A percentile compares a stretch with the other conserved stretches of the same genome.
Evolutionary conservation across 2,888 invertebrate species (phyloP).

Genomic region (Trachelus iudaicus): DNA sequence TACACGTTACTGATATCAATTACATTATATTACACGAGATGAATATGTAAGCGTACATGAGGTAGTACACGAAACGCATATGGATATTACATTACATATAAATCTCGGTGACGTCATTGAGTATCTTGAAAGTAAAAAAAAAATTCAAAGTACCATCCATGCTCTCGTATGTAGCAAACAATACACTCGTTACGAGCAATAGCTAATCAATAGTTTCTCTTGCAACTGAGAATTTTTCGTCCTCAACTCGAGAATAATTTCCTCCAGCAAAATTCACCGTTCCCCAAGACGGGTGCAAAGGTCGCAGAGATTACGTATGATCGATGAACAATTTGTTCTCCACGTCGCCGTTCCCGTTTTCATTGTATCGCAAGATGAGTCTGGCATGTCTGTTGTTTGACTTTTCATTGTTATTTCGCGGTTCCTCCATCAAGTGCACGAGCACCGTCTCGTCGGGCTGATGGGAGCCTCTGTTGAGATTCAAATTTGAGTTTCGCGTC

Average conservation of each 20-base stretch:
- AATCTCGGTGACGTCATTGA: background rate
- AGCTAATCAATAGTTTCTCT: background rate
- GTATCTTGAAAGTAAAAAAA: background rate
- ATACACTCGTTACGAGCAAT: background rate
- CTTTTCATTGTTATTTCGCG: constrained; percentile 21
- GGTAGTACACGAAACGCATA: background rate
- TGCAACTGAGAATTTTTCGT: too few species aligned
- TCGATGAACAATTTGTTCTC: constrained; percentile 21
- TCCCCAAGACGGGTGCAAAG: background rate
- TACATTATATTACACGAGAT: background rate
- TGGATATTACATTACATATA: background rate
- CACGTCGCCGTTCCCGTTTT: constrained; percentile 7
- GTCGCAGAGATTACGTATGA: constrained; percentile 13
- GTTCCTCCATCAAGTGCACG: constrained; percentile 25
- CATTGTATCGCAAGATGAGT: constrained; percentile 24
- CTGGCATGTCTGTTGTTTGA: constrained; percentile 18
- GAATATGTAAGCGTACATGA: background rate
- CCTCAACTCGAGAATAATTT: too few species aligned
- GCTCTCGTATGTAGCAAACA: background rate
- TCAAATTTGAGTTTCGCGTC: constrained; percentile 21
- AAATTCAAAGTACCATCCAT: too few species aligned
- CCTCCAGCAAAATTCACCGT: background rate
- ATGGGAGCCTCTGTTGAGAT: constrained; percentile 12
- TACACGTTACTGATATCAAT: background rate
- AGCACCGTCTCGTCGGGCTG: constrained; percentile 23